Evolutionary conservation across 1,140 invertebrate genomes (phyloP).

Genomic region (Hyles vespertilio): DNA sequence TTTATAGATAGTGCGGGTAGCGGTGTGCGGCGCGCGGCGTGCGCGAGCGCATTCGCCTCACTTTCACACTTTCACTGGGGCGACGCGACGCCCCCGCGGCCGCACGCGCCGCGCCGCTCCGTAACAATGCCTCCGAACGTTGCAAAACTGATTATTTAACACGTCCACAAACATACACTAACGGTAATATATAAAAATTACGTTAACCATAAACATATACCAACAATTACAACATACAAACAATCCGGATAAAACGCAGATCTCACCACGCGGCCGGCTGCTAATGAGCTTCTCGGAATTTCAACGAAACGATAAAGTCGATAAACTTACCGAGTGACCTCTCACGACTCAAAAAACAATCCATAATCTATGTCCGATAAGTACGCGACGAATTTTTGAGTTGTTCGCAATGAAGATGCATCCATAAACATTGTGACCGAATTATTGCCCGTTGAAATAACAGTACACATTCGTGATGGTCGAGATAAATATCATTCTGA

Average conservation of each 20-base stretch:
- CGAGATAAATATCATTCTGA: constrained; percentile 34
- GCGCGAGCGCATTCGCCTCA: constrained; percentile 56
- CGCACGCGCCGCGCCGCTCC: constrained; percentile 32
- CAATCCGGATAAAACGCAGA: no score
- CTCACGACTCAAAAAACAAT: constrained; percentile 21
- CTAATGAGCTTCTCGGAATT: no score
- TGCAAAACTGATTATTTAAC: constrained; percentile 60
- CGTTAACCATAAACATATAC: no score
- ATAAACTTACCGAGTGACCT: constrained; percentile 3
- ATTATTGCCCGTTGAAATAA: constrained; percentile 36
- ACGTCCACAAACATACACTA: constrained; percentile 9
- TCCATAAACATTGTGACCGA: constrained; percentile 28
- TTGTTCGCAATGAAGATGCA: constrained; percentile 22
- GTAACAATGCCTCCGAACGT: constrained; percentile 36
- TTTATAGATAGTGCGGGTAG: constrained; percentile 24
- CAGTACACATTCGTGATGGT: constrained; percentile 38
- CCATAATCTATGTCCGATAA: constrained; percentile 30
- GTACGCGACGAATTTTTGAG: constrained; percentile 23
- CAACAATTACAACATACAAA: no score
- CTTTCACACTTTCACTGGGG: constrained; percentile 72
- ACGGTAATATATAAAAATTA: background rate
- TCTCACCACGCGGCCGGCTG: no score
- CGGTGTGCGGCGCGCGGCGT: constrained; percentile 19
- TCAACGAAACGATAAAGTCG: background rate
- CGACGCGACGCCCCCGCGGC: constrained; percentile 55